These are phyloP conservation scores for Drosophila setosimentum DNA, from an alignment of 2,888 invertebrate species.

Conservation along the genomic window DNA sequence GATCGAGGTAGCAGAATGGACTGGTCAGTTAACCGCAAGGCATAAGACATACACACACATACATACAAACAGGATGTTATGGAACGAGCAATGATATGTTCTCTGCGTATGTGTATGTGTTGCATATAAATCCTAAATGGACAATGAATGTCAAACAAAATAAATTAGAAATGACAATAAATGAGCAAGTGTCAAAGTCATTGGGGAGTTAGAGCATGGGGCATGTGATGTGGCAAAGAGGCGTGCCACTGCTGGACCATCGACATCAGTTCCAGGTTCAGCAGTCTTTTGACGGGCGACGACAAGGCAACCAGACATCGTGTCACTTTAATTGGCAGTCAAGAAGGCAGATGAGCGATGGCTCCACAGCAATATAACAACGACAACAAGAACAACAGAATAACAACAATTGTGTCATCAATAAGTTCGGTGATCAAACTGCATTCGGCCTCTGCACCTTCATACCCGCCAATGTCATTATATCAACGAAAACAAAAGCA, in stretches of 20 bases:
- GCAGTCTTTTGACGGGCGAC: conserved; percentile 60
- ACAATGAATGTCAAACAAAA: conserved; percentile 78
- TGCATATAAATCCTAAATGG: conserved; percentile 78
- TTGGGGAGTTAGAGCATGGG: conserved; percentile 11
- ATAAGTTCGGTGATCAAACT: conserved; percentile 36
- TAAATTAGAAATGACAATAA: conserved; percentile 80
- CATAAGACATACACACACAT: conserved; percentile 23
- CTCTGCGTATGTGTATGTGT: conserved; percentile 31
- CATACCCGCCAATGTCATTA: conserved; percentile 9
- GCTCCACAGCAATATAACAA: conserved; percentile 21
- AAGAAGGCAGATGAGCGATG: conserved; percentile 51
- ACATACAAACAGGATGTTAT: conserved; percentile 37
- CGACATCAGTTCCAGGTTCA: conserved; percentile 32
- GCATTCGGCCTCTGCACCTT: conserved; percentile 26
- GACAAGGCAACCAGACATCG: conserved; percentile 65
- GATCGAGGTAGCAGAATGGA: conserved; percentile 1
- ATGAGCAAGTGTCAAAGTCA: conserved; percentile 70
- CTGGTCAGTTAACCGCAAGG: conserved; percentile 40
- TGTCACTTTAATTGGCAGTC: conserved; percentile 70
- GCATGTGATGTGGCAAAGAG: conserved; percentile 5
- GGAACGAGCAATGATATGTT: conserved; percentile 37
- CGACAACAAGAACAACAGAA: conserved; percentile 4
- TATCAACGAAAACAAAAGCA: background rate
- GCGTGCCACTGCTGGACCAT: conserved; percentile 3
- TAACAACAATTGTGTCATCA: conserved; percentile 10